Conservation (phyloP, 2,888 invertebrate genomes). For the Nezara viridula region DNA sequence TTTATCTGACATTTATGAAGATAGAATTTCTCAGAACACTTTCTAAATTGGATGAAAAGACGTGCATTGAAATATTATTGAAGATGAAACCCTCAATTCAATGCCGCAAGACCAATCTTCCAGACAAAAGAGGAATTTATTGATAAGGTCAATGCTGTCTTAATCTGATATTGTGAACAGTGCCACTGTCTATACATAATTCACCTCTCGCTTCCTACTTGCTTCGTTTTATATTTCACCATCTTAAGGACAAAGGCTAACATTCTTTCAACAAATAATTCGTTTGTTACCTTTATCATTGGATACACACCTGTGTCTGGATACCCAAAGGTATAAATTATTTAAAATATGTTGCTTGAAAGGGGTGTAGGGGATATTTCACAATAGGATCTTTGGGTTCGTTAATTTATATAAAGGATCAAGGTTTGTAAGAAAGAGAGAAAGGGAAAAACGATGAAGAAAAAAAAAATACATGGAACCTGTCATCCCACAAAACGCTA, state of each 20-base stretch:
- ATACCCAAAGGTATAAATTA: background rate
- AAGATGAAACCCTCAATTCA: slow-evolving; percentile 34
- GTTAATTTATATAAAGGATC: too few relatives aligned
- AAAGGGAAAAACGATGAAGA: too few relatives aligned
- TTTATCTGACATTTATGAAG: slow-evolving; percentile 35
- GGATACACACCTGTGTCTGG: background rate
- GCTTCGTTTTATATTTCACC: background rate
- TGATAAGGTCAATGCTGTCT: slow-evolving; percentile 14
- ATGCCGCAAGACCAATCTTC: slow-evolving; percentile 26
- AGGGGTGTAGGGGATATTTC: too few relatives aligned
- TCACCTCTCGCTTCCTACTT: background rate
- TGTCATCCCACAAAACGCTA: too few relatives aligned
- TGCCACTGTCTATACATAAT: background rate
- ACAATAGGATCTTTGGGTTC: too few relatives aligned
- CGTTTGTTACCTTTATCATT: background rate
- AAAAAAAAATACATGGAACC: too few relatives aligned
- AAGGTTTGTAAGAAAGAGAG: too few relatives aligned
- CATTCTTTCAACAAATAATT: background rate
- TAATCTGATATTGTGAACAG: slow-evolving; percentile 30
- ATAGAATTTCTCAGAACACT: slow-evolving; percentile 37
- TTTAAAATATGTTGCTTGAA: background rate
- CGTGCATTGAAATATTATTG: slow-evolving; percentile 27
- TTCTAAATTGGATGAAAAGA: slow-evolving; percentile 44
- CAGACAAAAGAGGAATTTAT: slow-evolving; percentile 31
- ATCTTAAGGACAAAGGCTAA: background rate